Evolutionary conservation across 2,113 vertebrate species (phyloP), one percentile per base, ranked within the genome.

Genomic region (Chinchilla lanigera): DNA sequence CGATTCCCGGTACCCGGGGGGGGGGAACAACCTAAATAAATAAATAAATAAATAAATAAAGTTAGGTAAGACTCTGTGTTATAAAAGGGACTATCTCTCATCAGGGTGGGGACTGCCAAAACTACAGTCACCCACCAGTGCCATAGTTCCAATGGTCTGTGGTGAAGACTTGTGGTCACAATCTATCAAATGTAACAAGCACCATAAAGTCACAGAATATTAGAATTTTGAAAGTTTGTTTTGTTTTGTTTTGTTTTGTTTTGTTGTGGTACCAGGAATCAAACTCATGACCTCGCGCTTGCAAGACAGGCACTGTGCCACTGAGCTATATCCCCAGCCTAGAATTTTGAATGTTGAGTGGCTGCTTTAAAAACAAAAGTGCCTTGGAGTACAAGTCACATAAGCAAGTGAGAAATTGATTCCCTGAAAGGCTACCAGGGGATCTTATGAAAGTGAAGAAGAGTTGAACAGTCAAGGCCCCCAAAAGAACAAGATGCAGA

Each of bases 161-260:
- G 78, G 30, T 86, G 92, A 84, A 19, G 11, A 52, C 22, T 58
- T 33, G 52, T 11, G 16, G 56, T 86, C 89, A 86, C 5, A 75
- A 35, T 73, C 52, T 52, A 22, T 65, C 69, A 81, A 80, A 77
- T 87, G 41, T 84, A 38, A 87, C 63, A 85, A 63, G 14, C 28
- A 56, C 77, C 77, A 50, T 82, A 89, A 92, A 77, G 85, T 90
- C 33, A 92, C n/a, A 41, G 56, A 54, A 86, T 56, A 89, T 77
- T n/a, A 50, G 38, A 89, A 86, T 83, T 94, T 50, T 61, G 7
- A 50, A 56, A 88, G 44, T 41, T n/a, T n/a, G n/a, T n/a, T n/a
- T n/a, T n/a, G n/a, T n/a, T n/a, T n/a, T n/a, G n/a, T n/a, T n/a
- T n/a, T n/a, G n/a, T n/a, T n/a, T n/a, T n/a, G n/a, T n/a, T n/a